Conservation (phyloP, 2,797 vertebrate genomes). For the Syngnathus rostellatus region DNA sequence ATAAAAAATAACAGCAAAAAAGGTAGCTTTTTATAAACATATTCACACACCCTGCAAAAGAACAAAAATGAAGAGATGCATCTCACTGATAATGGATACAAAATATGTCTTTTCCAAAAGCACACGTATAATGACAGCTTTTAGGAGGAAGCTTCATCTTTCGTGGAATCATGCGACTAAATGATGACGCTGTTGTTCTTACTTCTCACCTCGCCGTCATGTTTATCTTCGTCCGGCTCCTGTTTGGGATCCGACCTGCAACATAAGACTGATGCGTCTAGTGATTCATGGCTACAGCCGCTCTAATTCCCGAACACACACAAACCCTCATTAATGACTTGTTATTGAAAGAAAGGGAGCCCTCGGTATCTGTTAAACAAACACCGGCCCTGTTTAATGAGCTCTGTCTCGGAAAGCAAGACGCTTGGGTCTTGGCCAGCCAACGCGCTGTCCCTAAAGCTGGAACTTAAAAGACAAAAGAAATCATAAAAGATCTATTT, state of each 20-base stretch:
- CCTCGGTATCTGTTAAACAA: constrained; percentile 71
- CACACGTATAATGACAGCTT: not conserved
- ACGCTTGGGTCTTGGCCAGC: constrained; percentile 37
- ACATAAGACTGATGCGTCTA: constrained; percentile 61
- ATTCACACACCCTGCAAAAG: too few relatives aligned
- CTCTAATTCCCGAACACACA: constrained; percentile 69
- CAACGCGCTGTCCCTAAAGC: constrained; percentile 5
- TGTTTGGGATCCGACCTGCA: constrained; percentile 67
- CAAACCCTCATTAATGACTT: constrained; percentile 75
- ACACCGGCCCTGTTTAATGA: constrained; percentile 66
- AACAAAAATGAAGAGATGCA: too few relatives aligned
- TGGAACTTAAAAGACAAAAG: not conserved
- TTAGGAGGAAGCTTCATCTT: not conserved
- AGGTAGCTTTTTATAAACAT: too few relatives aligned
- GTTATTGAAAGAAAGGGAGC: constrained; percentile 69
- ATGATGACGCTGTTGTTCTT: constrained; percentile 29
- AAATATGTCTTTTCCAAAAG: not conserved
- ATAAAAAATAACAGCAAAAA: too few relatives aligned
- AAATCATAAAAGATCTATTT: not conserved
- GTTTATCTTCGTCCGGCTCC: constrained; percentile 54
- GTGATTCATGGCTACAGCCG: constrained; percentile 68
- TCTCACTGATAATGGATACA: not conserved
- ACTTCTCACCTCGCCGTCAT: constrained; percentile 32
- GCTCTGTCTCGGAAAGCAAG: constrained; percentile 28
- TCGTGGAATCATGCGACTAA: constrained; percentile 14